Evolutionary conservation across 1,140 invertebrate species (phyloP).

Genomic region (Zaprionus gabonicus): DNA sequence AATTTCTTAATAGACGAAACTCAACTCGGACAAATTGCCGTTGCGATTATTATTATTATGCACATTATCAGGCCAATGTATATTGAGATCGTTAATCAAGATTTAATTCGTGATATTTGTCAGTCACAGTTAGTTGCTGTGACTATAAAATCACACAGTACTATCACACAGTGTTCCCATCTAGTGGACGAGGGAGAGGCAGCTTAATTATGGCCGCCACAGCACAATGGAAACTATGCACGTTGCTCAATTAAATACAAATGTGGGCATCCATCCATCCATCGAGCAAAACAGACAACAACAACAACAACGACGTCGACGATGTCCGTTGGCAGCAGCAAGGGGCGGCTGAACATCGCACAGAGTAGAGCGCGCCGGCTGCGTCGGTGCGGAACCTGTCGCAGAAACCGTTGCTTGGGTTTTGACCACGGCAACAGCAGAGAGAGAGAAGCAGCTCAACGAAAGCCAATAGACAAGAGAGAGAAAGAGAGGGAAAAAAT

Average conservation of each 20-base stretch:
- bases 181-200: constrained; percentile 33
- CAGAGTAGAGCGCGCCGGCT: constrained; percentile 26
- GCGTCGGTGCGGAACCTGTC: constrained; percentile 57
- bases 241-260: constrained; percentile 75
- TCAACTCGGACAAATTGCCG: background rate
- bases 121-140: constrained; percentile 16
- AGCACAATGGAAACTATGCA: constrained; percentile 56
- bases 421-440: constrained; percentile 54
- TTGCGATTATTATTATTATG: constrained; percentile 2
- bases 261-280: constrained; percentile 67
- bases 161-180: constrained; percentile 5
- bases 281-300: constrained; percentile 41
- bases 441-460: constrained; percentile 29
- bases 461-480: constrained; percentile 45
- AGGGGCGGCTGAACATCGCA: constrained; percentile 13
- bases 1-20: background rate
- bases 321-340: constrained; percentile 17
- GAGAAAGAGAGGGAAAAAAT: constrained; percentile 34
- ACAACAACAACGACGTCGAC: constrained; percentile 18
- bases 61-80: background rate
- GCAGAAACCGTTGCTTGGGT: constrained; percentile 57
- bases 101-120: constrained; percentile 1
- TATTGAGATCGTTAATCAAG: constrained; percentile 11
- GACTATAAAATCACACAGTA: constrained; percentile 33
- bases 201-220: constrained; percentile 54